Percentiles rank a stretch among this genome's conserved stretches.
Evolutionary conservation across 2,797 vertebrate genomes (phyloP).

Genomic region (Gorsachius magnificus): DNA sequence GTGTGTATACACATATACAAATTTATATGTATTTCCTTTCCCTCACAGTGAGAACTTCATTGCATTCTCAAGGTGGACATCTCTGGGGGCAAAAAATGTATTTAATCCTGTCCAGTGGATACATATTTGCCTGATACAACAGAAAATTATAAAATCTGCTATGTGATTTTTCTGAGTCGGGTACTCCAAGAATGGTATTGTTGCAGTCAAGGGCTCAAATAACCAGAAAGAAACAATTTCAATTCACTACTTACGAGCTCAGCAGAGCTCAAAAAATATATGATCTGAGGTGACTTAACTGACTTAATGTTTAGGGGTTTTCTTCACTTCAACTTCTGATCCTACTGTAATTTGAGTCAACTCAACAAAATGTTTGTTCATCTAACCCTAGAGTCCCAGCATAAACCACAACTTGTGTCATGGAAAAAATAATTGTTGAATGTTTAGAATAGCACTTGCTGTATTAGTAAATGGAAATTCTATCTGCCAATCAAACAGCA

Average conservation of each 20-base stretch:
- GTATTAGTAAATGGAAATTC: not conserved
- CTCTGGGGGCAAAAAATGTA: not conserved
- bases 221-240: not conserved
- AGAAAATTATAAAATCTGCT: not conserved
- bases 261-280: not conserved
- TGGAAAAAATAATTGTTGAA: conserved; percentile 46
- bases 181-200: not conserved
- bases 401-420: conserved; percentile 44
- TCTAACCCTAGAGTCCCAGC: not conserved
- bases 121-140: not conserved
- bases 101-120: not conserved
- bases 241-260: not conserved
- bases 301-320: not conserved
- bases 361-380: not conserved
- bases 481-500: not conserved
- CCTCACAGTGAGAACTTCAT: not conserved
- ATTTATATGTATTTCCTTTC: not conserved
- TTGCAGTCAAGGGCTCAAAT: not conserved
- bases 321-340: not conserved
- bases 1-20: not conserved
- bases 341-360: conserved; percentile 1
- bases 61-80: not conserved
- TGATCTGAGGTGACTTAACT: not conserved
- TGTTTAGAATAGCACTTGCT: conserved; percentile 6
- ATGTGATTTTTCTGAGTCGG: not conserved